Conservation (phyloP, 2,888 invertebrate genomes). For the Dioctria linearis region DNA sequence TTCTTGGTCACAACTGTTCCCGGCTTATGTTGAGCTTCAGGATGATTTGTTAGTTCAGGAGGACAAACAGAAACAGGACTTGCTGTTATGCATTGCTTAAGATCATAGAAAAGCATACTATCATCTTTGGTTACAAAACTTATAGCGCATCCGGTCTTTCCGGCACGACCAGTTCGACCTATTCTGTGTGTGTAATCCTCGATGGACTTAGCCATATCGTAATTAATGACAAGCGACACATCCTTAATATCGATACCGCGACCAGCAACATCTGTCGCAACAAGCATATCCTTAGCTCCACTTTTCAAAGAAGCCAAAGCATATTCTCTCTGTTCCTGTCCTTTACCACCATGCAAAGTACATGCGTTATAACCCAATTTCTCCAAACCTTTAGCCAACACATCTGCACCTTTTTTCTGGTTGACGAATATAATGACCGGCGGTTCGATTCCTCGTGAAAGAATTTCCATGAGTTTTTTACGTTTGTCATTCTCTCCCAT, state of each 20-base stretch:
- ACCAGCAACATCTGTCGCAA: constrained; percentile 99
- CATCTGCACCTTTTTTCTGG: constrained; percentile 99
- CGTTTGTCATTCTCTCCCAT: constrained; percentile 96
- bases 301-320: constrained; percentile 96
- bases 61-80: constrained; percentile 97
- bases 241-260: constrained; percentile 99
- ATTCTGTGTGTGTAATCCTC: constrained; percentile 99
- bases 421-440: constrained; percentile 99
- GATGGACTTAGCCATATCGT: constrained; percentile 99
- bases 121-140: constrained; percentile 99
- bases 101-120: constrained; percentile 93
- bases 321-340: constrained; percentile 99
- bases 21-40: constrained; percentile 98
- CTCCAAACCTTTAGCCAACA: constrained; percentile 96
- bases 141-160: constrained; percentile 96
- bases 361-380: constrained; percentile 97
- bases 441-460: constrained; percentile 92
- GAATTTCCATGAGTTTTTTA: constrained; percentile 94
- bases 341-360: constrained; percentile 99
- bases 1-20: constrained; percentile 96
- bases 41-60: constrained; percentile 97
- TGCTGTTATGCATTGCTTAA: constrained; percentile 90
- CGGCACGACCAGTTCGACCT: constrained; percentile 98
- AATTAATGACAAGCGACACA: constrained; percentile 98
- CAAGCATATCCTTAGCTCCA: constrained; percentile 97